Evolutionary conservation across 2,888 invertebrate species (phyloP).

Genomic region (Anorthoa munda): DNA sequence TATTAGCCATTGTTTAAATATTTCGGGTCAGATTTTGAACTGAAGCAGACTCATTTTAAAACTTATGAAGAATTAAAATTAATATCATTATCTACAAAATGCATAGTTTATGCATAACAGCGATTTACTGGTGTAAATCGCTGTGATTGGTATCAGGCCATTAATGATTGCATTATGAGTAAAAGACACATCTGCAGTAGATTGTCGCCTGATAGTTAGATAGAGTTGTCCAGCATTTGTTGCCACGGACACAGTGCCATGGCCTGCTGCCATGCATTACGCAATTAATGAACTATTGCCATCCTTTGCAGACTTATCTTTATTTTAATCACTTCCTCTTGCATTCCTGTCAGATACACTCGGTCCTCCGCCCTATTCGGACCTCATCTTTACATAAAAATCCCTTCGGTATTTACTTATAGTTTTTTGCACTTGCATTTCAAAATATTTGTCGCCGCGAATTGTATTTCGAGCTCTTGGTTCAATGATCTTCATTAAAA

Average conservation of each 20-base stretch:
- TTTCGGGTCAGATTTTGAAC: background rate
- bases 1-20: background rate
- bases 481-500: slow-evolving; percentile 33
- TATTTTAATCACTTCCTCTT: slow-evolving; percentile 26
- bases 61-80: background rate
- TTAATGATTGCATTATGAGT: slow-evolving; percentile 29
- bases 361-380: slow-evolving; percentile 15
- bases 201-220: slow-evolving; percentile 46
- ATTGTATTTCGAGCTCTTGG: background rate
- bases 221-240: slow-evolving; percentile 21
- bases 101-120: background rate
- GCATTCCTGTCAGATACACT: slow-evolving; percentile 16
- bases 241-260: slow-evolving; percentile 29
- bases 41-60: background rate
- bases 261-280: slow-evolving; percentile 23
- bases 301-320: slow-evolving; percentile 20
- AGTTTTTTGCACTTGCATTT: slow-evolving; percentile 5
- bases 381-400: slow-evolving; percentile 13
- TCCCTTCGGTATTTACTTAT: slow-evolving; percentile 4
- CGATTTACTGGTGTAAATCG: too few relatives aligned
- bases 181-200: slow-evolving; percentile 50
- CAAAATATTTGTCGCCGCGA: background rate
- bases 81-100: background rate
- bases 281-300: slow-evolving; percentile 26
- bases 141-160: too few relatives aligned